A percentile compares a stretch with the other conserved stretches of the same genome.
phyloP scores from a whole-genome alignment of 2,888 invertebrate genomes.

The Bombylius major region DNA sequence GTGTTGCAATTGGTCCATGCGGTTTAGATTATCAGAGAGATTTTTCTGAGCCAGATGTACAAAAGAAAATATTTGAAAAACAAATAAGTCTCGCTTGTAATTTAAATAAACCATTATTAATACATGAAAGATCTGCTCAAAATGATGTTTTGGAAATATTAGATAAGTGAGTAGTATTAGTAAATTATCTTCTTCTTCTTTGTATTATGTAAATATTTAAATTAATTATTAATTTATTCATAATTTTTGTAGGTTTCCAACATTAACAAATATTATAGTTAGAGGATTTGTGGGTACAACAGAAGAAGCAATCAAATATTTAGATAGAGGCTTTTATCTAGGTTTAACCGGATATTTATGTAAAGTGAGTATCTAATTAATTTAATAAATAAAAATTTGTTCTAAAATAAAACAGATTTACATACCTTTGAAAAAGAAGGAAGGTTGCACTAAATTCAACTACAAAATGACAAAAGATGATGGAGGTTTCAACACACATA shows the following conservation, averaged over 20 bases:
- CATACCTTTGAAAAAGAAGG: background rate
- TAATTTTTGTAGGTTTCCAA: conserved; percentile 28
- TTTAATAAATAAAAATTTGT: background rate
- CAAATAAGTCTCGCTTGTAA: conserved; percentile 78
- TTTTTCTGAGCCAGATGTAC: conserved; percentile 81
- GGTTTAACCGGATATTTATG: conserved; percentile 58
- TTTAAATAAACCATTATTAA: conserved; percentile 72
- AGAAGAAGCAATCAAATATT: conserved; percentile 69
- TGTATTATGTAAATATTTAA: conserved; percentile 16
- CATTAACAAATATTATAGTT: conserved; percentile 66
- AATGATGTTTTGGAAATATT: conserved; percentile 66
- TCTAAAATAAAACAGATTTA: background rate
- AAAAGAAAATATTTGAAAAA: conserved; percentile 74
- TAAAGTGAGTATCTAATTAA: conserved; percentile 21
- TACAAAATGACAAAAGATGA: too few relatives aligned
- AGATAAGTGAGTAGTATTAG: conserved; percentile 35
- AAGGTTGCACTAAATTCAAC: background rate
- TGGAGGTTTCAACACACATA: too few relatives aligned
- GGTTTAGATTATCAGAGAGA: conserved; percentile 90
- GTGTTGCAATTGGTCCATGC: conserved; percentile 89
- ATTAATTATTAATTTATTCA: background rate
- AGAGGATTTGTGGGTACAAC: conserved; percentile 86
- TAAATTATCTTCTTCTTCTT: background rate
- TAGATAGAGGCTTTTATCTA: conserved; percentile 74
- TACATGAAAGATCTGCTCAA: conserved; percentile 88